Percentiles rank a stretch among this genome's conserved stretches.
Conservation (phyloP, 2,113 vertebrate species). For the Tamias sibiricus region DNA sequence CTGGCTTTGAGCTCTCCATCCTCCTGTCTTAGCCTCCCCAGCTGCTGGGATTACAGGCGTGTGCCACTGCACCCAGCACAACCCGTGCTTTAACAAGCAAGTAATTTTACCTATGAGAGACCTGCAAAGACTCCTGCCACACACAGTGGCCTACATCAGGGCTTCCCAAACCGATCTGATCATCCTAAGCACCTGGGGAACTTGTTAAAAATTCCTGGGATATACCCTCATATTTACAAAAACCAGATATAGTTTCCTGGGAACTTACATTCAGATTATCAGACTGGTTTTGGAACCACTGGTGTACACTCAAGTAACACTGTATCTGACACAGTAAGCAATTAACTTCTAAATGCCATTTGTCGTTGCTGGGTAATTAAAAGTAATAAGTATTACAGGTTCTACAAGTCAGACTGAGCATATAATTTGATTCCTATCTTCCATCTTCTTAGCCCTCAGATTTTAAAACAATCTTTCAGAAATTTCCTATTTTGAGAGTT, state of each 20-base stretch:
- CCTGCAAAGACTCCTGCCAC: background rate
- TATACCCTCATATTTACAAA: background rate
- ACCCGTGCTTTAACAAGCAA: no score
- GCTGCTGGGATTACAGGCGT: no score
- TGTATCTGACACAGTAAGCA: background rate
- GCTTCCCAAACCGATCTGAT: background rate
- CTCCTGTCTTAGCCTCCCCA: no score
- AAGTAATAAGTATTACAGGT: background rate
- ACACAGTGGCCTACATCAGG: background rate
- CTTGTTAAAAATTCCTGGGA: background rate
- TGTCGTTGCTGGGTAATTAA: background rate
- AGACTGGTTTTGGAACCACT: background rate
- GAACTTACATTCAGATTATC: background rate
- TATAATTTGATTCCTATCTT: background rate
- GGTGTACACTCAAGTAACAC: background rate
- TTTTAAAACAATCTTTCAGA: slow-evolving; percentile 50
- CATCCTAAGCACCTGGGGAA: background rate
- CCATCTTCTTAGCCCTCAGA: background rate
- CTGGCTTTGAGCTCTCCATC: no score
- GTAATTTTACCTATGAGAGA: no score
- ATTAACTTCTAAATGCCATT: background rate
- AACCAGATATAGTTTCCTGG: background rate
- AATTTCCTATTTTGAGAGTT: background rate
- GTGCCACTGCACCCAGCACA: no score
- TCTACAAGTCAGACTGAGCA: background rate